Conservation (phyloP, 2,113 vertebrate species). For the Dipodomys ordii region DNA sequence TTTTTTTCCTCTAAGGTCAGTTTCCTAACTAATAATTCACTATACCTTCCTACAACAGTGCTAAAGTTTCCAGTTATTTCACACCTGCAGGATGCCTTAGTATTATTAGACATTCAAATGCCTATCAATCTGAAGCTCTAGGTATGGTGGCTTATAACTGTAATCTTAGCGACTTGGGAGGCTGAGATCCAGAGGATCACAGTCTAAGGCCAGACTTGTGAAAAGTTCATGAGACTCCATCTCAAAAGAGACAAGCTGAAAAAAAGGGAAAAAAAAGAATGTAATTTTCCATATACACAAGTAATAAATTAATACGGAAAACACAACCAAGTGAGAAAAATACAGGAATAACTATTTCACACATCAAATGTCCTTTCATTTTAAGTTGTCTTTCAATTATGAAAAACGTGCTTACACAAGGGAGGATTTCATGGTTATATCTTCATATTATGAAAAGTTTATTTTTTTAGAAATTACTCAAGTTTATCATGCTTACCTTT, state of each 20-base stretch:
- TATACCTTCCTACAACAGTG: not conserved
- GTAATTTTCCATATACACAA: too few species aligned
- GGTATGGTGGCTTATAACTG: not conserved
- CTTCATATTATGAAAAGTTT: too few species aligned
- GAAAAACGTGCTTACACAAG: not conserved
- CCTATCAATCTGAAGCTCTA: not conserved
- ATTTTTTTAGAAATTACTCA: not conserved
- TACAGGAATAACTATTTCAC: too few species aligned
- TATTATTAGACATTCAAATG: not conserved
- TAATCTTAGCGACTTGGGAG: too few species aligned
- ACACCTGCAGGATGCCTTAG: not conserved
- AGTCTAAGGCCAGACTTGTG: too few species aligned
- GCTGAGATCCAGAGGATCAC: too few species aligned
- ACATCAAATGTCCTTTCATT: not conserved
- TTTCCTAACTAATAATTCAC: not conserved
- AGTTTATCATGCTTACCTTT: not conserved
- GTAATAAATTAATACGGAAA: too few species aligned
- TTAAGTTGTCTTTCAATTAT: not conserved
- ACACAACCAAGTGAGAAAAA: too few species aligned
- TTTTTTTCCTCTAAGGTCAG: not conserved
- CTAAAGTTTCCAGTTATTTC: not conserved
- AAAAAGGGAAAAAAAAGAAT: too few species aligned
- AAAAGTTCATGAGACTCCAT: too few species aligned
- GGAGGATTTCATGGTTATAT: too few species aligned
- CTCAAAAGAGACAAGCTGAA: too few species aligned